These are phyloP conservation scores for Enhydra lutris DNA, from an alignment of 2,113 vertebrate species.

Conservation along the genomic window DNA sequence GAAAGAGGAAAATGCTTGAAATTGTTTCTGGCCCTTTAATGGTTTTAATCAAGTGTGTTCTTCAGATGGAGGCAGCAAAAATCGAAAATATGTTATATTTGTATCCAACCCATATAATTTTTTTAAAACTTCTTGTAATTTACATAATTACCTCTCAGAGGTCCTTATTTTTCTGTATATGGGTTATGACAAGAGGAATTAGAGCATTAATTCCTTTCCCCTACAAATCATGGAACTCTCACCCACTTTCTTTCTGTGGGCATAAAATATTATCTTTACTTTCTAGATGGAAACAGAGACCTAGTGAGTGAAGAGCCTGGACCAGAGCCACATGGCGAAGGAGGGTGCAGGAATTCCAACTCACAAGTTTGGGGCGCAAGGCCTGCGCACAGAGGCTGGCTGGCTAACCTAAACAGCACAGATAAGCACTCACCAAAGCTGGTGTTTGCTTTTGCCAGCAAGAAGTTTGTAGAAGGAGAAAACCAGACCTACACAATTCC, in stretches of 20 bases:
- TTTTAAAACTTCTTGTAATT: not conserved
- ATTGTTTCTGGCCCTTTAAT: not conserved
- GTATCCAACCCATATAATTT: not conserved
- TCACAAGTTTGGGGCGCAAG: not conserved
- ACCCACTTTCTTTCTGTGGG: not conserved
- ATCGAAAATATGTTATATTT: not conserved
- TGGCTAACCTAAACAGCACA: not conserved
- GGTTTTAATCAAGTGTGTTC: slow-evolving; percentile 28
- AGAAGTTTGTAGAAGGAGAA: not conserved
- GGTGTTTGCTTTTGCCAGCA: not conserved
- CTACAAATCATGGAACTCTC: not conserved
- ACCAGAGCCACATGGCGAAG: not conserved
- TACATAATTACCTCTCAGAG: not conserved
- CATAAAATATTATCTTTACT: not conserved
- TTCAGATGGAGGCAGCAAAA: slow-evolving; percentile 1
- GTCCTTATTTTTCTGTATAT: not conserved
- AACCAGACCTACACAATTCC: not conserved
- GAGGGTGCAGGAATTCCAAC: not conserved
- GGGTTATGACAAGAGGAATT: not conserved
- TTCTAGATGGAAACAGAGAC: not conserved
- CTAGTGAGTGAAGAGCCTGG: not conserved
- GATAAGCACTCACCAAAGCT: not conserved
- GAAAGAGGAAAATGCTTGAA: not conserved
- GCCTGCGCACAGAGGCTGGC: not conserved
- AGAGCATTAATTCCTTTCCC: not conserved